Percentiles rank a stretch among this genome's conserved stretches.
Evolutionary conservation across 2,797 vertebrate species (phyloP).

Genomic region (Cygnus olor): DNA sequence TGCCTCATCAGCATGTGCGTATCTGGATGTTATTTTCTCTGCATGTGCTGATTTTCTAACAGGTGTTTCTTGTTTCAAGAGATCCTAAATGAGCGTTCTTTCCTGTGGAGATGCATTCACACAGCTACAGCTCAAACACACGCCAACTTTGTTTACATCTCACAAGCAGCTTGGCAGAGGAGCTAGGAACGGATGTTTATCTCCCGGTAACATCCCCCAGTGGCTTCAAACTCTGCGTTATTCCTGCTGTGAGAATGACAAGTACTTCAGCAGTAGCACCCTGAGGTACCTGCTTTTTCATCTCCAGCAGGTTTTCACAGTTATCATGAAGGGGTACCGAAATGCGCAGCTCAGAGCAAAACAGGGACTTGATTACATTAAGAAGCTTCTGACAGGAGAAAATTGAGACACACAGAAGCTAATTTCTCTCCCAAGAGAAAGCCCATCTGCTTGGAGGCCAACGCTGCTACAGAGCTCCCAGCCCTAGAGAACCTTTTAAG

Average conservation of each 20-base stretch:
- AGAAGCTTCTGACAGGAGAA: not conserved
- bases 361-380: not conserved
- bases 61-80: conserved; percentile 75
- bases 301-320: conserved; percentile 34
- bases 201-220: conserved; percentile 60
- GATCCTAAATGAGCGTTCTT: conserved; percentile 61
- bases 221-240: conserved; percentile 47
- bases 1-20: conserved; percentile 54
- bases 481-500: not conserved
- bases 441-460: not conserved
- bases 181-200: conserved; percentile 68
- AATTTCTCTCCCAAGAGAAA: not conserved
- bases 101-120: conserved; percentile 65
- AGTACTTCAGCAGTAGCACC: conserved; percentile 50
- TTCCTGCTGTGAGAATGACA: conserved; percentile 63
- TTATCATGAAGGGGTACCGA: not conserved
- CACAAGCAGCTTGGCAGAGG: conserved; percentile 61
- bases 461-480: not conserved
- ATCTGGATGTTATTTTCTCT: conserved; percentile 63
- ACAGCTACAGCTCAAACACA: conserved; percentile 49
- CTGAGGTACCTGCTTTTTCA: conserved; percentile 24
- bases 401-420: not conserved
- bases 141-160: conserved; percentile 61
- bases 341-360: not conserved
- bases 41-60: conserved; percentile 52